Conservation (phyloP, 1,140 invertebrate species). For the Drosophila parabipectinata region DNA sequence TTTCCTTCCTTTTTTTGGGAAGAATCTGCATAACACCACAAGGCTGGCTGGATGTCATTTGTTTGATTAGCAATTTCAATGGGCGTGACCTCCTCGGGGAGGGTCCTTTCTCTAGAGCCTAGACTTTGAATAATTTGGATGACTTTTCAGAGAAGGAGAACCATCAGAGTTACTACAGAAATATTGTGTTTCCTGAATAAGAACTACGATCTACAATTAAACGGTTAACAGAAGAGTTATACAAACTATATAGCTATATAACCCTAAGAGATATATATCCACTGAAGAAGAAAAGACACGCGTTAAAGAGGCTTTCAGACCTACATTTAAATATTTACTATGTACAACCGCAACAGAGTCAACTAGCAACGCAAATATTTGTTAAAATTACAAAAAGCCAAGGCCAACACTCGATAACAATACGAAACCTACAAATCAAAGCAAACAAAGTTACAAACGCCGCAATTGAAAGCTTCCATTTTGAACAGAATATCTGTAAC, state of each 20-base stretch:
- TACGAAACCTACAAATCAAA: conserved; percentile 50
- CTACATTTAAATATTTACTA: conserved; percentile 8
- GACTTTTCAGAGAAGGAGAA: conserved; percentile 29
- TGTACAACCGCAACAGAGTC: conserved; percentile 8
- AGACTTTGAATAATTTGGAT: not conserved
- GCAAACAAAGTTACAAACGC: conserved; percentile 79
- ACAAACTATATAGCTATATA: conserved; percentile 25
- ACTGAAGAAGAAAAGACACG: conserved; percentile 38
- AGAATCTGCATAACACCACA: conserved; percentile 41
- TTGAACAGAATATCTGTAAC: conserved; percentile 48
- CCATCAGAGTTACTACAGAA: conserved; percentile 31
- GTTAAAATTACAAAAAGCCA: conserved; percentile 50
- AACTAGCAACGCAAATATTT: conserved; percentile 55
- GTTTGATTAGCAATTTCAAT: conserved; percentile 46
- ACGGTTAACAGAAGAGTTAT: conserved; percentile 29
- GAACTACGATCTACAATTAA: conserved; percentile 35
- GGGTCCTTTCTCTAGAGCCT: too few relatives aligned
- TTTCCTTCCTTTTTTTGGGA: not conserved
- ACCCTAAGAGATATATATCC: conserved; percentile 12
- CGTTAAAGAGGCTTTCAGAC: conserved; percentile 60
- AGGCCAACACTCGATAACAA: conserved; percentile 31
- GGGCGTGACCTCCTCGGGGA: conserved; percentile 12
- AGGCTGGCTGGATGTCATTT: conserved; percentile 30
- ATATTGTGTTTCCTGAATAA: conserved; percentile 53
- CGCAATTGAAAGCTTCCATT: conserved; percentile 82